A percentile compares a stretch with the other conserved stretches of the same genome.
phyloP scores from a whole-genome alignment of 2,113 vertebrate species.

The Ceyx margarethae region DNA sequence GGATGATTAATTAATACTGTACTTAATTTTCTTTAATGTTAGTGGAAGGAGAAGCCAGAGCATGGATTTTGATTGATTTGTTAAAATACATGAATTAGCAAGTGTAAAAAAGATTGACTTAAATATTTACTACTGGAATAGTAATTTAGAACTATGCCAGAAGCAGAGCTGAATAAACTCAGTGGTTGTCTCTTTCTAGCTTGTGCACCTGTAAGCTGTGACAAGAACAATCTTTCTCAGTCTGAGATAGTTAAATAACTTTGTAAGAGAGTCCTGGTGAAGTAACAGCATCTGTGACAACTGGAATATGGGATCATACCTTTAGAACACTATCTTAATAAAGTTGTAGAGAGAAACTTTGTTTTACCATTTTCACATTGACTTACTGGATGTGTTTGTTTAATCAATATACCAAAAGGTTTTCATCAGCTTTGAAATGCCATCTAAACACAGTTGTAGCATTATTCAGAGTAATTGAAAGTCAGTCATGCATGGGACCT shows the following conservation, averaged over 20 bases:
- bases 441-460: background rate
- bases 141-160: background rate
- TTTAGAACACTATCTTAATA: background rate
- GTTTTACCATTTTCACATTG: background rate
- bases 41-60: background rate
- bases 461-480: background rate
- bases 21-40: background rate
- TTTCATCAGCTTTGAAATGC: background rate
- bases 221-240: background rate
- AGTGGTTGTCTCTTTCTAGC: background rate
- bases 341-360: background rate
- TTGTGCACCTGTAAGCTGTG: background rate
- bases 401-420: background rate
- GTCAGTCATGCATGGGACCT: background rate
- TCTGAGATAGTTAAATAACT: background rate
- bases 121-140: background rate
- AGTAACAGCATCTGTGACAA: background rate
- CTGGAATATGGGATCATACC: background rate
- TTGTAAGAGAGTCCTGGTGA: background rate
- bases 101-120: background rate
- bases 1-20: background rate
- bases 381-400: background rate
- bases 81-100: background rate
- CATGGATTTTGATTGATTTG: background rate
- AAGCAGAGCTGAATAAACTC: background rate